phyloP scores from a whole-genome alignment of 2,888 invertebrate species.

The Archips crataeganus region DNA sequence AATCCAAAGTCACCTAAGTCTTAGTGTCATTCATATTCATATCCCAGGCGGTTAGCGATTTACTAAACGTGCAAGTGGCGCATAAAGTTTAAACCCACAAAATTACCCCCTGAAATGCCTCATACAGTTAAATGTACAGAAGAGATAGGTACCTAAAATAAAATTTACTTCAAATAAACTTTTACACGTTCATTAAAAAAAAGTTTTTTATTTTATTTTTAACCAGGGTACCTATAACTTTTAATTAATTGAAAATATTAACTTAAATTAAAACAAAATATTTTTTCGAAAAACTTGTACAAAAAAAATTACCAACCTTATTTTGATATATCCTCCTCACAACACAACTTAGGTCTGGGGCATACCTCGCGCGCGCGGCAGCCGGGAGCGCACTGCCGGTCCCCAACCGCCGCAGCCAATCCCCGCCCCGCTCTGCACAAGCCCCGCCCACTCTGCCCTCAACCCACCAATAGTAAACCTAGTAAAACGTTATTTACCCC shows the following conservation, averaged over 20 bases:
- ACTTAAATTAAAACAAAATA: background rate
- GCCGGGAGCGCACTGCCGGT: constrained; percentile 51
- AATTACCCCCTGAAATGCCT: too few relatives aligned
- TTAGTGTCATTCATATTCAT: too few relatives aligned
- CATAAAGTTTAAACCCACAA: too few relatives aligned
- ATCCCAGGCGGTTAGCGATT: too few relatives aligned
- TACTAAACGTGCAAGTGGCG: too few relatives aligned
- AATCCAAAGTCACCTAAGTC: too few relatives aligned
- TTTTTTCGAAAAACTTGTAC: background rate
- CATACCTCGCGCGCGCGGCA: constrained; percentile 43
- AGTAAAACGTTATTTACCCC: constrained; percentile 79
- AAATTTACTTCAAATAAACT: background rate
- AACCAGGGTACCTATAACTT: too few relatives aligned
- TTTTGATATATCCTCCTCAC: constrained; percentile 7
- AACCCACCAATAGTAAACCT: constrained; percentile 59
- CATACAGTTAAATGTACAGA: too few relatives aligned
- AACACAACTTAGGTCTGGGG: constrained; percentile 22
- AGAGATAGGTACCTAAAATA: too few relatives aligned
- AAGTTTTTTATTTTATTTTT: too few relatives aligned
- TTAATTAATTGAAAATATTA: too few relatives aligned
- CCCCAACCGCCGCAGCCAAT: constrained; percentile 29
- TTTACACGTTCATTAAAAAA: background rate
- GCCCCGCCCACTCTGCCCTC: constrained; percentile 55
- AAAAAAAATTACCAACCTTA: constrained; percentile 29
- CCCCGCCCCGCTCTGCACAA: constrained; percentile 39